Base-by-base conservation (phyloP, 1,140 invertebrate species). In the Zaprionus nigranus region DNA sequence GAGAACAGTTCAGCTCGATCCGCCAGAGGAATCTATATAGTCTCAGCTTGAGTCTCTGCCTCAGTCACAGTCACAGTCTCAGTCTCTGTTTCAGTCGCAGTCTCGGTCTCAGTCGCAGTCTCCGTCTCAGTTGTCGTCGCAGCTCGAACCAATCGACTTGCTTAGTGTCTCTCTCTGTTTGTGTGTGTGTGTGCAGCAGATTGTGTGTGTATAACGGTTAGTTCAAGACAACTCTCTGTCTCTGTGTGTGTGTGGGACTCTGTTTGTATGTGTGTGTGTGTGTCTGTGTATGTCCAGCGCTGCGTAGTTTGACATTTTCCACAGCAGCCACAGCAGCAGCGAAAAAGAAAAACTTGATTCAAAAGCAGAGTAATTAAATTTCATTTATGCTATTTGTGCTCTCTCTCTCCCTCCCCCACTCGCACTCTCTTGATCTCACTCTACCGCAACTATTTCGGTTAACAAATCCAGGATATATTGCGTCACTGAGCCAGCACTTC, bases 151-250 rank as follows among this genome's bases (percentile, higher is more conserved):
- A 60, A 60, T 65, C 34, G 57, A 60, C 65, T 62, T 60, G 5
- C 24, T 62, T 65, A 38, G 69, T 73, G 30, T 34, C 30, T 3
- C 30, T 34, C 9, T 34, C 57, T 72, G 74, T 22, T 59, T 58
- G 59, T 34, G 36, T 17, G n/a, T 24, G 30, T 58, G 24, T 46
- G 40, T 43, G 38, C 38, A 75, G 38, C 38, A 60, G 59, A 72
- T 81, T 90, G 71, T 90, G 84, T 90, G 84, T 88, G 84, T 88
- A 88, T 88, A 88, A 90, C 84, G 85, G 84, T 88, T 76, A 80
- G 84, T 88, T 70, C 49, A 67, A 60, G 46, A 76, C 58, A 51
- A 34, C 5, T 63, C 34, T 59, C 51, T 26, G 28, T 12, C 17
- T 49, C 1, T 60, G 36, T 60, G 40, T 58, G 26, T 40, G 5